A percentile compares a stretch with the other conserved stretches of the same genome.
Evolutionary conservation across 1,140 invertebrate species (phyloP).

Genomic region (Drosophila obscura): DNA sequence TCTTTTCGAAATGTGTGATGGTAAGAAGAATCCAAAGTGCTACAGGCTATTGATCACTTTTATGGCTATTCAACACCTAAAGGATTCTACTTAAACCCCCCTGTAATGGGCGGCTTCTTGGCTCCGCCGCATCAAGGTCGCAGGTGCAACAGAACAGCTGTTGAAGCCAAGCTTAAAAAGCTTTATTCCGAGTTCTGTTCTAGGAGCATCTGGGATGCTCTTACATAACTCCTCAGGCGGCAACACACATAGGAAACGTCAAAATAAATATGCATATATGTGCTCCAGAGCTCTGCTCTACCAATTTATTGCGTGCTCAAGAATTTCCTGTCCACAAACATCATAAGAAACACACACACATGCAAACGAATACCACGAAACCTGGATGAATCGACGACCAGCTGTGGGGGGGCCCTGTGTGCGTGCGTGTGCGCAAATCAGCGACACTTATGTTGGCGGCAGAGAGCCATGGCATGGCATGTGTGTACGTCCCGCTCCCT

Average conservation of each 20-base stretch:
- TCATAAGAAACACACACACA: constrained; percentile 30
- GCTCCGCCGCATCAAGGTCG: too few species aligned
- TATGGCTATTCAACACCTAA: too few species aligned
- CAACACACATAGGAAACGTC: background rate
- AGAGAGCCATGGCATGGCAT: background rate
- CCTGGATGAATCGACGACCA: constrained; percentile 36
- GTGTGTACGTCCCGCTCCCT: constrained; percentile 4
- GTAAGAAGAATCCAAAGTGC: too few species aligned
- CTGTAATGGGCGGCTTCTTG: too few species aligned
- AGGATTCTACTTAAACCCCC: too few species aligned
- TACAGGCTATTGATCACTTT: too few species aligned
- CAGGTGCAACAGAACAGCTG: too few species aligned
- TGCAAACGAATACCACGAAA: constrained; percentile 21
- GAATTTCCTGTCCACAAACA: constrained; percentile 61
- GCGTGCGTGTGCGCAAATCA: background rate
- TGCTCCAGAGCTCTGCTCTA: constrained; percentile 2
- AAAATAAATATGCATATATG: too few species aligned
- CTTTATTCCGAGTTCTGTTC: too few species aligned
- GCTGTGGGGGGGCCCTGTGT: constrained; percentile 19
- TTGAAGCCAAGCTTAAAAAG: too few species aligned
- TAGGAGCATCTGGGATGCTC: too few species aligned
- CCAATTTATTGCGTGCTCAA: constrained; percentile 46
- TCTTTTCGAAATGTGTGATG: background rate
- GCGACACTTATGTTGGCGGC: constrained; percentile 3
- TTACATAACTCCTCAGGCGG: constrained; percentile 4